Conservation (phyloP, 2,888 invertebrate species). For the Cepaea hortensis region DNA sequence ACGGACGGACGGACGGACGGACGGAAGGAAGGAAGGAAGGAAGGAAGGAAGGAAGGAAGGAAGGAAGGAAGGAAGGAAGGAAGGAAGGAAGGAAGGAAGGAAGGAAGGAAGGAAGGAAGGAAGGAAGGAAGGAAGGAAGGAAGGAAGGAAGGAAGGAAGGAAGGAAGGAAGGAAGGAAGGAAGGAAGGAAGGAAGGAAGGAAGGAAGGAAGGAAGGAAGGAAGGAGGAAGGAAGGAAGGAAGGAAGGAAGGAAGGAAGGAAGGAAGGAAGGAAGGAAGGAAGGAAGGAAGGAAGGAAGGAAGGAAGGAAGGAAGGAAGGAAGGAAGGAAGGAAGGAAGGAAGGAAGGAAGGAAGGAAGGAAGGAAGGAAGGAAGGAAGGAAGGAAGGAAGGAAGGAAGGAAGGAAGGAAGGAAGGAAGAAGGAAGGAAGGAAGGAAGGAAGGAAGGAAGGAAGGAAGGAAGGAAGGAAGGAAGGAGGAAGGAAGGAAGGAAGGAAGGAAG, state of each 20-base stretch:
- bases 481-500: background rate
- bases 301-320: constrained; percentile 14
- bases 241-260: constrained; percentile 29
- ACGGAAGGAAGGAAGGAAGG: constrained; percentile 1
- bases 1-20: background rate
- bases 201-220: background rate
- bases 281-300: background rate
- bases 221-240: background rate
- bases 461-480: constrained; percentile 8
- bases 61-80: constrained; percentile 1
- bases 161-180: constrained; percentile 25
- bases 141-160: background rate
- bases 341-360: constrained; percentile 20
- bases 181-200: constrained; percentile 31
- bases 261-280: constrained; percentile 6
- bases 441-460: constrained; percentile 21
- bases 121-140: constrained; percentile 1
- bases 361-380: background rate
- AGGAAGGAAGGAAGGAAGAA: constrained; percentile 14
- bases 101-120: background rate
- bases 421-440: constrained; percentile 27
- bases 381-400: constrained; percentile 17
- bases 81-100: constrained; percentile 25
- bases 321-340: constrained; percentile 28
- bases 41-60: constrained; percentile 9